Evolutionary conservation across 2,888 invertebrate genomes (phyloP).

Genomic region (Pasiphila rectangulata): DNA sequence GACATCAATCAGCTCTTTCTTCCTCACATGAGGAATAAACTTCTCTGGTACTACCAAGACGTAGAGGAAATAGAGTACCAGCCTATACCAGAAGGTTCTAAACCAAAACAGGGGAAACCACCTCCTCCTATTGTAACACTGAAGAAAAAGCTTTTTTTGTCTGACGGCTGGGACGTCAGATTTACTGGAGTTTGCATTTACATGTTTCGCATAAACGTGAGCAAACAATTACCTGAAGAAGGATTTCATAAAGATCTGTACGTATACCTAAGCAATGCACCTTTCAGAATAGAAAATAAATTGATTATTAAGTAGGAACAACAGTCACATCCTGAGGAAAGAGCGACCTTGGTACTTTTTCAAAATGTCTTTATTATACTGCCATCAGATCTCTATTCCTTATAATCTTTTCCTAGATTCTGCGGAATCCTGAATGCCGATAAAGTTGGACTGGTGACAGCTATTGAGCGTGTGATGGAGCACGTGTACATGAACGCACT

Average conservation of each 20-base stretch:
- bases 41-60: slow-evolving; percentile 94
- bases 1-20: slow-evolving; percentile 93
- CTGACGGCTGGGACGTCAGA: slow-evolving; percentile 90
- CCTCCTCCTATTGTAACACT: slow-evolving; percentile 66
- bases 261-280: slow-evolving; percentile 50
- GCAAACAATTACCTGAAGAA: slow-evolving; percentile 93
- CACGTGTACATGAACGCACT: slow-evolving; percentile 94
- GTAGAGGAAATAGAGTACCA: slow-evolving; percentile 85
- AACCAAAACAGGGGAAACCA: slow-evolving; percentile 75
- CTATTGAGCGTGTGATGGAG: slow-evolving; percentile 93
- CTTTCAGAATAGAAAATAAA: no score
- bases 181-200: slow-evolving; percentile 92
- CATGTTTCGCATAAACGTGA: slow-evolving; percentile 90
- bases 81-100: slow-evolving; percentile 66
- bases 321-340: no score
- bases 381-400: no score
- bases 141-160: slow-evolving; percentile 90
- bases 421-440: slow-evolving; percentile 91
- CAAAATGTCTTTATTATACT: no score
- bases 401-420: slow-evolving; percentile 65
- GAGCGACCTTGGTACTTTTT: no score
- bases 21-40: slow-evolving; percentile 91
- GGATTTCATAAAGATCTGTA: slow-evolving; percentile 93
- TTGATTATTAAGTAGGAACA: no score
- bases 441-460: slow-evolving; percentile 90